Base-by-base conservation (phyloP, 2,888 invertebrate genomes). In the Cepaea hortensis region DNA sequence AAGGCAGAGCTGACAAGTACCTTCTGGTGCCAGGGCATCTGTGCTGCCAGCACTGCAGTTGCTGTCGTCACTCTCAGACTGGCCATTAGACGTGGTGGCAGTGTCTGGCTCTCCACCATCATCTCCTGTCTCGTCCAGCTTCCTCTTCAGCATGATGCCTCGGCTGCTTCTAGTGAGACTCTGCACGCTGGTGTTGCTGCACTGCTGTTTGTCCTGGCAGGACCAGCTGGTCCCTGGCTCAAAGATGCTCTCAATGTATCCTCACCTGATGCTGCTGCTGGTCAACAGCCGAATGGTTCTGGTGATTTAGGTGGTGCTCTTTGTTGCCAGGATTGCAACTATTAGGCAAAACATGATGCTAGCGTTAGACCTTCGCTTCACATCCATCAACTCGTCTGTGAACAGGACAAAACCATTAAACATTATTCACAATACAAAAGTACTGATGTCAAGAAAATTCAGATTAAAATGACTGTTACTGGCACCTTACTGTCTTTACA, bases 61-160 rank as follows among this genome's bases (percentile, higher is more conserved):
- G 89, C 92, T 92, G 77, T 91, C 91, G 72, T 91, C 90, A 81
- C 90, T 89, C 77, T 90, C 90, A 3, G 90, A 88, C 50, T 90
- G 89, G 0, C 86, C 86, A 76, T 81, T 70, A 55, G 81, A 82
- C 1, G 77, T 62, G 48, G 79, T 85, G 65, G 50, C 48, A 76
- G 48, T 84, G 35, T 61, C 85, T 2, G 62, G 68, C 50, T 46
- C 61, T 5, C 48, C 83, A n/a, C 76, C 85, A 55, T 62, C 76
- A 62, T 68, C 65, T 23, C 50, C 72, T 7, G 90, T n/a, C 18
- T 91, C 92, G 6, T 90, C 91, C 61, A 92, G 85, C 88, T 92
- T 93, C 23, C 93, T 85, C 88, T 93, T 93, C 50, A 92, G 90
- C 92, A 92, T 93, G 20, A 48, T 83, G 20, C 48, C 61, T 23